Base-by-base conservation (phyloP, 2,113 vertebrate species). In the Columba livia region DNA sequence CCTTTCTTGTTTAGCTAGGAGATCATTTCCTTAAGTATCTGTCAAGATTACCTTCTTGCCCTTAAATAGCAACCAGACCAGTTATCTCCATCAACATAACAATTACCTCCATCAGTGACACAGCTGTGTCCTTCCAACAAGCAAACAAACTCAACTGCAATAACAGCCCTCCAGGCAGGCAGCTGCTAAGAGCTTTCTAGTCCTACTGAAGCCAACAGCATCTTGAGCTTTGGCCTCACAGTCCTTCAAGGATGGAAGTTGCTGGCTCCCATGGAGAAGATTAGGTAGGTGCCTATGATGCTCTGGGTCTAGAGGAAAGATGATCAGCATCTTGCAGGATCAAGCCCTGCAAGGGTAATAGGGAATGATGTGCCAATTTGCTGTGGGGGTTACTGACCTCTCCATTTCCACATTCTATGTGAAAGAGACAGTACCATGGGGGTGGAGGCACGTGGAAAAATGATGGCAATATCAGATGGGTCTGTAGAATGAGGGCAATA, bases 61-160 rank as follows among this genome's bases (percentile, higher is more conserved):
- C 56, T 91, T 94, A 85, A 87, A 91, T 10, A 92, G 81, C 89
- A 96, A 96, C 58, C 87, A 95, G 94, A 85, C 48, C 80, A 91
- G 79, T 77, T 83, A 96, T 86, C 88, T 77, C 93, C 79, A 93
- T 89, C 95, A 95, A 80, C 94, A 62, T 65, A 92, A 87, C 48
- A 92, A 89, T 88, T 83, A 85, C 23, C 66, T 92, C 88, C 85
- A 88, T 79, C 94, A 78, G 20, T 28, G 34, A 89, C 74, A 70
- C 86, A 95, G 77, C 91, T 75, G 73, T 85, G 78, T 91, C 86
- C 91, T 94, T 69, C 91, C 56, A 90, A 83, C 61, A 95, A 89
- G 85, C 80, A 96, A 96, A 94, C 81, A 95, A 96, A 92, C 69
- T 80, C 56, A 91, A 94, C 48, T 93, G 67, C 92, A 92, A 25